phyloP scores from a whole-genome alignment of 2,113 vertebrate species.

The Podocnemis expansa region DNA sequence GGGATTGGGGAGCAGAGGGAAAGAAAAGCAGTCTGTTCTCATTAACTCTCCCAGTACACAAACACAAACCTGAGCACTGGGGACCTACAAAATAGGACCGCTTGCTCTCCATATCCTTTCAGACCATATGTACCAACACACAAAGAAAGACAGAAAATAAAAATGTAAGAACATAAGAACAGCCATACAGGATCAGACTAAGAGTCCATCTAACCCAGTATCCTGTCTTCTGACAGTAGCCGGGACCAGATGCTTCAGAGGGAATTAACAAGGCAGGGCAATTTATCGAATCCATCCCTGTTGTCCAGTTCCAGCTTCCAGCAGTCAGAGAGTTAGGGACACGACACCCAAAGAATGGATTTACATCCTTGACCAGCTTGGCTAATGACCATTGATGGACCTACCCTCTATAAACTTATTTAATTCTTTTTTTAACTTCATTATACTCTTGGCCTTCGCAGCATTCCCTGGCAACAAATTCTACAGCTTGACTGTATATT shows the following conservation, averaged over 20 bases:
- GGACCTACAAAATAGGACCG: slow-evolving; percentile 73
- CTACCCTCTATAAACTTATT: background rate
- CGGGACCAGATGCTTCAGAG: background rate
- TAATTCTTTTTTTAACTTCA: background rate
- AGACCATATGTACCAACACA: slow-evolving; percentile 66
- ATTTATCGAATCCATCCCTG: background rate
- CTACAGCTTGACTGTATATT: background rate
- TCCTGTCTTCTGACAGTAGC: background rate
- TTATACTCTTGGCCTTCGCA: background rate
- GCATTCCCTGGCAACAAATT: background rate
- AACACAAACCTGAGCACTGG: slow-evolving; percentile 81
- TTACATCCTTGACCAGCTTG: background rate
- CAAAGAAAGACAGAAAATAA: slow-evolving; percentile 68
- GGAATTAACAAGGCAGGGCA: background rate
- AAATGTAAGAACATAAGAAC: background rate
- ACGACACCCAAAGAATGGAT: background rate
- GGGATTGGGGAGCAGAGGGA: slow-evolving; percentile 79
- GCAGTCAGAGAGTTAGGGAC: background rate
- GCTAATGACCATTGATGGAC: background rate
- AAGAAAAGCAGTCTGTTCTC: slow-evolving; percentile 85
- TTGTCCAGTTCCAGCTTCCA: background rate
- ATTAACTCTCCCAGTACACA: slow-evolving; percentile 84
- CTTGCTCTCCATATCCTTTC: slow-evolving; percentile 71
- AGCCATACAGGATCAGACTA: background rate
- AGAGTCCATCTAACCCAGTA: background rate